Evolutionary conservation across 2,113 vertebrate species (phyloP).

Genomic region (Cichladusa arquata): DNA sequence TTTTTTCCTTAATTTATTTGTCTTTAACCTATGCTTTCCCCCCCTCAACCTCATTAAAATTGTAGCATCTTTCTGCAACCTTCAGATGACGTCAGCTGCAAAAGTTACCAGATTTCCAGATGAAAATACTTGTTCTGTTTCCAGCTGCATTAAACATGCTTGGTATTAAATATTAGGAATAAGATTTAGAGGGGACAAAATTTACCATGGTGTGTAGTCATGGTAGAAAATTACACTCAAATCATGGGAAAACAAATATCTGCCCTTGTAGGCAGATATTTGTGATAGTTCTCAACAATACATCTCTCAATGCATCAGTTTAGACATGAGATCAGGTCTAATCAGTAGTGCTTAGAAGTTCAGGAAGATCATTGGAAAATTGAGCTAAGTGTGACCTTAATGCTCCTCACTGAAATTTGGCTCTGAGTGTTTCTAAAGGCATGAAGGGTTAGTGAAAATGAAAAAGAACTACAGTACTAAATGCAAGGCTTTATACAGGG

Average conservation of each 20-base stretch:
- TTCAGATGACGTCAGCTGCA: neutral
- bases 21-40: neutral
- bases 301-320: neutral
- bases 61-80: neutral
- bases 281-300: neutral
- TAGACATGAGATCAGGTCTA: neutral
- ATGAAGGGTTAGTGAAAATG: neutral
- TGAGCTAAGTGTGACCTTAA: neutral
- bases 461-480: neutral
- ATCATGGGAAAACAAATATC: neutral
- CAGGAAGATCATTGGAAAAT: neutral
- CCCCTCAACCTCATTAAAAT: neutral
- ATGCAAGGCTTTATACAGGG: neutral
- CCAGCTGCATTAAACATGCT: neutral
- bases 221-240: neutral
- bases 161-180: neutral
- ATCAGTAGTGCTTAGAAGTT: neutral
- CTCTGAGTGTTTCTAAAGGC: neutral
- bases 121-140: neutral
- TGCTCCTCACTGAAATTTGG: neutral
- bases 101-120: neutral
- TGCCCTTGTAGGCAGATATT: neutral
- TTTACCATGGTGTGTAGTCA: neutral
- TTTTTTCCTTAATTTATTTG: slow-evolving; percentile 6
- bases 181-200: neutral